These are phyloP conservation scores for Drosophila testacea DNA, from an alignment of 2,888 invertebrate species.

Conservation along the genomic window DNA sequence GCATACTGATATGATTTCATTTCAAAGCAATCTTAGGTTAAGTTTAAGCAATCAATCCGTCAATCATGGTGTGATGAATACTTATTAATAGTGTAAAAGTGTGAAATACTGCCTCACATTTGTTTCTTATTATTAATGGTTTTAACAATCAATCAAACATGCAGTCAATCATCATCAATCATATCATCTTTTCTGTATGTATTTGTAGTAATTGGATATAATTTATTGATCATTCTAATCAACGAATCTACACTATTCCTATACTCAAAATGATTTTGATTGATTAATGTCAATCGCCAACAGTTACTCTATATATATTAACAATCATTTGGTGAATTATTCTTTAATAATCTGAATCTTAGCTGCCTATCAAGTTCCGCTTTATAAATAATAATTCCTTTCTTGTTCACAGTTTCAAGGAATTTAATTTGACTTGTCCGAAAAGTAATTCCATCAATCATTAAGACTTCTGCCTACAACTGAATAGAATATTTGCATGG, in stretches of 20 bases:
- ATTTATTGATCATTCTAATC: no score
- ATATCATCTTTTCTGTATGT: background rate
- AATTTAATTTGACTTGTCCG: background rate
- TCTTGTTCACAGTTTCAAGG: no score
- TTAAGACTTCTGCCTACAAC: slow-evolving; percentile 26
- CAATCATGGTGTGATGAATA: background rate
- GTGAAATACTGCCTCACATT: background rate
- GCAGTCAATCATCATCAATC: slow-evolving; percentile 5
- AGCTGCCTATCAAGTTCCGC: no score
- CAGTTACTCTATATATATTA: no score
- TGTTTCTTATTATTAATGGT: background rate
- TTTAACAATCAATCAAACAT: slow-evolving; percentile 10
- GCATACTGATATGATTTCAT: background rate
- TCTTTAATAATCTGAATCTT: no score
- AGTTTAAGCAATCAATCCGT: background rate
- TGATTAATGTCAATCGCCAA: background rate
- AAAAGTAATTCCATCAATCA: slow-evolving; percentile 33
- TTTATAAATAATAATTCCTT: no score
- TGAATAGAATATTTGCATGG: slow-evolving; percentile 31
- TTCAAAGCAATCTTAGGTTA: background rate
- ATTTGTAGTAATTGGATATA: no score
- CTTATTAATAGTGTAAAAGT: background rate
- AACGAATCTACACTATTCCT: no score
- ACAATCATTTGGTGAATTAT: no score
- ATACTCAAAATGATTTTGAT: no score